These are phyloP conservation scores for Tadarida brasiliensis DNA, from an alignment of 2,797 vertebrate species.

Conservation along the genomic window DNA sequence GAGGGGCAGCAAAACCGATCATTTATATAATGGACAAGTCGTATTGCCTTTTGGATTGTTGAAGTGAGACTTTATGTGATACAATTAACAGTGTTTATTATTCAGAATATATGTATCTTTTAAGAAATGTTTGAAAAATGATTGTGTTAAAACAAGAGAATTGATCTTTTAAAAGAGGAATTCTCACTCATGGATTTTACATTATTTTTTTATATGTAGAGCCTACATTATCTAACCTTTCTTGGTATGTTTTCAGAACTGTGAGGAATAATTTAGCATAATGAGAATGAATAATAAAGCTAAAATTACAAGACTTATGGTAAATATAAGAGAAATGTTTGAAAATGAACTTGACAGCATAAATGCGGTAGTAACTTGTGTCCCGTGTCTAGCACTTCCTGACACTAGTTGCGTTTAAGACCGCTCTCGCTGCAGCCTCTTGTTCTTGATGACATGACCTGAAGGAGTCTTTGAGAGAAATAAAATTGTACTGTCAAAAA, in stretches of 20 bases:
- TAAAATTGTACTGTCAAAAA: constrained; percentile 57
- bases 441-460: constrained; percentile 62
- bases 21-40: neutral
- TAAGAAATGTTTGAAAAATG: neutral
- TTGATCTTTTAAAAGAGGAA: neutral
- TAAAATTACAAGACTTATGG: neutral
- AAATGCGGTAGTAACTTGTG: constrained; percentile 29
- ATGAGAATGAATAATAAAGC: constrained; percentile 12
- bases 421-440: constrained; percentile 14
- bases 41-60: neutral
- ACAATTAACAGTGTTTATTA: neutral
- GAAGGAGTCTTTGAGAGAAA: constrained; percentile 57
- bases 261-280: neutral
- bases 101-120: constrained; percentile 51
- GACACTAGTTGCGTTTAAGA: constrained; percentile 69
- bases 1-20: neutral
- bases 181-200: neutral
- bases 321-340: constrained; percentile 41
- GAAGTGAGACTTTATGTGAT: neutral
- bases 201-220: neutral
- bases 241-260: constrained; percentile 1
- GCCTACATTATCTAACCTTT: neutral
- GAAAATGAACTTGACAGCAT: constrained; percentile 47
- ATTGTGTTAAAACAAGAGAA: neutral
- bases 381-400: neutral